Evolutionary conservation across 1,140 invertebrate genomes (phyloP).

Genomic region (Bombus picipes): DNA sequence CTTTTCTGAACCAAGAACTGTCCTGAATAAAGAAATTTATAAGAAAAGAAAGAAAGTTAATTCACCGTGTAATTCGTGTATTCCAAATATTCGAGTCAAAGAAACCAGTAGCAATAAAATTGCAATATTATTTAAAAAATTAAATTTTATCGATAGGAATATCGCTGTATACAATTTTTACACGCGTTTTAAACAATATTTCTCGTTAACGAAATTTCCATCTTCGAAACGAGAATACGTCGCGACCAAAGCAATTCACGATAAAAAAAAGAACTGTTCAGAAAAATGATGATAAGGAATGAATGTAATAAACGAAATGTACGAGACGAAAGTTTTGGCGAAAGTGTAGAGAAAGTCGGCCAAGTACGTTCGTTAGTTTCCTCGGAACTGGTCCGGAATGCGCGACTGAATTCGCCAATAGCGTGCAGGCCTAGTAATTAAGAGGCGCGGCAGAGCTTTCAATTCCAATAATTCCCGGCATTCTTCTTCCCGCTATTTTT

Average conservation of each 20-base stretch:
- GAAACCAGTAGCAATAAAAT: too few relatives aligned
- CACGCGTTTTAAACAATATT: not conserved
- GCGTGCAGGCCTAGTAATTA: constrained; percentile 52
- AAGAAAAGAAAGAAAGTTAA: not conserved
- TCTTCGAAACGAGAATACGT: not conserved
- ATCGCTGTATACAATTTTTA: too few relatives aligned
- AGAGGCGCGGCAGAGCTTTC: constrained; percentile 47
- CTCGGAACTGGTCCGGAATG: constrained; percentile 29
- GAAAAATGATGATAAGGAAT: not conserved
- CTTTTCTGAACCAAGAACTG: not conserved
- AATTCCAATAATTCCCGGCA: constrained; percentile 45
- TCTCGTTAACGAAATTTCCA: not conserved
- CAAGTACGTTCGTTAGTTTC: constrained; percentile 60
- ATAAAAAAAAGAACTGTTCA: not conserved
- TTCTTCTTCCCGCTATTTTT: constrained; percentile 54
- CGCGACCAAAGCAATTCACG: not conserved
- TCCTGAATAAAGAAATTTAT: not conserved
- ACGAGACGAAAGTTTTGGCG: constrained; percentile 41
- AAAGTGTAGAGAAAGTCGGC: constrained; percentile 51
- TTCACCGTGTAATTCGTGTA: not conserved
- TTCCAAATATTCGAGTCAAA: too few relatives aligned
- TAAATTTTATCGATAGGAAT: too few relatives aligned
- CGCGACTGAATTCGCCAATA: constrained; percentile 53
- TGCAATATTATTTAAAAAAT: too few relatives aligned
- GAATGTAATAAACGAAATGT: not conserved